Base-by-base conservation (phyloP, 2,888 invertebrate species). In the Pristionchus exspectatus region DNA sequence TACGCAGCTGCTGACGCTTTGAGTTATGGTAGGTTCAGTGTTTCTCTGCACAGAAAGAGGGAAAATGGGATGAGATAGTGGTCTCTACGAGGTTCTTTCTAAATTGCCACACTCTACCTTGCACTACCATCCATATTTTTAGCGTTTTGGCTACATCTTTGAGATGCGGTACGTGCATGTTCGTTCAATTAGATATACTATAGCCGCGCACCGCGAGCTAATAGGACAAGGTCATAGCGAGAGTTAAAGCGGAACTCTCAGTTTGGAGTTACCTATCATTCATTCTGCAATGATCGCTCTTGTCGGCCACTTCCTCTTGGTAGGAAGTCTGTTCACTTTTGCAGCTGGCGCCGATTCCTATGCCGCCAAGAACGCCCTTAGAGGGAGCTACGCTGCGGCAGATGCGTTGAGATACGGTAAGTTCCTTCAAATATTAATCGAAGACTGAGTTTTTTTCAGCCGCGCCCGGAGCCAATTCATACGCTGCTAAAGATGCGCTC, bases 341-440 rank as follows among this genome's bases (percentile, higher is more conserved):
- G 30, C 69, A 16, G 69, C 30, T 18, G 69, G 30, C 30, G 69
- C 44, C 1, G 44, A 81, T 12, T 50, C 38, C 12, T 81, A 81
- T 44, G 81, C 81, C 0, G 50, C 27, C 24, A 81, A 81, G 27
- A 24, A 44, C 30, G 50, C 81, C 14, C 24, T 81, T 50, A 16
- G 81, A 18, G 50, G 24, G 12, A 50, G 16, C 30, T 81, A 81
- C 16, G 81, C 81, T 3, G 50, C 27, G 1, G 81, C 27, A 2
- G 81, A 81, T 81, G 69, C 69, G 1, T 24, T 81, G 50, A 50
- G 44, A 81, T 38, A 81, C 24, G 81, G 81, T 50, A 38, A 16
- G 4, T 56, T 50, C 12, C 10, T 63, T 63, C 4, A 69, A 10
- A 33, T 30, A 30, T 30, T 30, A 30, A 30, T 30, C 69, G 30